phyloP scores from a whole-genome alignment of 2,888 invertebrate species.

The Pristionchus maxplancki region DNA sequence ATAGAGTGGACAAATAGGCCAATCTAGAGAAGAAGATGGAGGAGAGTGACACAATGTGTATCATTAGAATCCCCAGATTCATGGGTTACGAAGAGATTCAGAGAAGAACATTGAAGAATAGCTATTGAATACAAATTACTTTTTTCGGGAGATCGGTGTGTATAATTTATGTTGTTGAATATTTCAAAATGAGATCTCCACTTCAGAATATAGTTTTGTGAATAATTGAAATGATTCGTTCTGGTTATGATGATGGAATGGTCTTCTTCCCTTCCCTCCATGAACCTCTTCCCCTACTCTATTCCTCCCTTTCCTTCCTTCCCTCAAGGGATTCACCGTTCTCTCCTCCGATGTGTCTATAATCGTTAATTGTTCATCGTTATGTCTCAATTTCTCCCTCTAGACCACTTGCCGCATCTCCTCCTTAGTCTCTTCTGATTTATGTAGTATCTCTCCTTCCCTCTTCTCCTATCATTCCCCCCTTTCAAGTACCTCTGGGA shows the following conservation, averaged over 20 bases:
- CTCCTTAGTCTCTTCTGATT: constrained; percentile 39
- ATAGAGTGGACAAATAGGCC: constrained; percentile 10
- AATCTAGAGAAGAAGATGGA: constrained; percentile 12
- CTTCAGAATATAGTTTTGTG: no score
- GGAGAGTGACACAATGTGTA: constrained; percentile 39
- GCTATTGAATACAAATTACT: background rate
- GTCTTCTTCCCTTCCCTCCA: background rate
- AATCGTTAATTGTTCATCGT: constrained; percentile 46
- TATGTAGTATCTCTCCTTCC: constrained; percentile 14
- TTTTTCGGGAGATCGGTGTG: no score
- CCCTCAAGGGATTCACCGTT: constrained; percentile 25
- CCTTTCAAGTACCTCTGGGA: constrained; percentile 50
- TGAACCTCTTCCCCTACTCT: background rate
- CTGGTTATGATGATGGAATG: no score
- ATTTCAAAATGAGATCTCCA: no score
- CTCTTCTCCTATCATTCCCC: constrained; percentile 28
- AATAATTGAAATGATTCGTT: no score
- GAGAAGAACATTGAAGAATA: background rate
- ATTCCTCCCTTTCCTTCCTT: background rate
- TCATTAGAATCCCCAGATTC: background rate
- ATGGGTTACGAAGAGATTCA: background rate
- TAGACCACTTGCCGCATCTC: constrained; percentile 7
- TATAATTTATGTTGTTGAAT: no score
- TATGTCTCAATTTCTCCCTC: constrained; percentile 24
- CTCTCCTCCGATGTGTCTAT: background rate